These are phyloP conservation scores for Bombus superbus DNA, from an alignment of 1,140 invertebrate species.

Conservation along the genomic window DNA sequence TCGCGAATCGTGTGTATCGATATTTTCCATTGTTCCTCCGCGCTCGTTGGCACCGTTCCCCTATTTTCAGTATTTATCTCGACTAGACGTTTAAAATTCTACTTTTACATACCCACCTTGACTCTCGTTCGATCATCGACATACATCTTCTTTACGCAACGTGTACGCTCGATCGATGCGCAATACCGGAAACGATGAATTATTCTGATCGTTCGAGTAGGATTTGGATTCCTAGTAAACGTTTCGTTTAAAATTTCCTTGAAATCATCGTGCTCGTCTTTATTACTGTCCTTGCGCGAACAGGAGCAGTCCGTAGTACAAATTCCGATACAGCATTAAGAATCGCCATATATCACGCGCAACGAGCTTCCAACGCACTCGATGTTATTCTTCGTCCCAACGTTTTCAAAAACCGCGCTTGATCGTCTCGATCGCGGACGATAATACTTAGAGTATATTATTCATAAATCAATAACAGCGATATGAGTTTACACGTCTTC, in stretches of 20 bases:
- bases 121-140: neutral
- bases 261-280: slow-evolving; percentile 13
- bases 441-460: slow-evolving; percentile 26
- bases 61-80: neutral
- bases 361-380: neutral
- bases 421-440: neutral
- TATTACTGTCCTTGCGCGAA: slow-evolving; percentile 17
- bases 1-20: neutral
- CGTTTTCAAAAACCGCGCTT: neutral
- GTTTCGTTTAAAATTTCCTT: slow-evolving; percentile 14
- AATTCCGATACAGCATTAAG: slow-evolving; percentile 29
- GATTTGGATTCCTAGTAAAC: slow-evolving; percentile 35
- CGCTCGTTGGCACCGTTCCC: neutral
- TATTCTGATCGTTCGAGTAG: slow-evolving; percentile 33
- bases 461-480: slow-evolving; percentile 41
- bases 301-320: slow-evolving; percentile 17
- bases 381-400: neutral
- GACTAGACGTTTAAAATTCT: neutral
- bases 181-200: slow-evolving; percentile 1
- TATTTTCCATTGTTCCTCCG: neutral
- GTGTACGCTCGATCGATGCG: slow-evolving; percentile 3
- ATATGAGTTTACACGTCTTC: slow-evolving; percentile 34
- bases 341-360: slow-evolving; percentile 3
- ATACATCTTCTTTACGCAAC: neutral
- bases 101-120: slow-evolving; percentile 23